Conservation (phyloP, 2,888 invertebrate species). For the Mesorhabditis sp. region DNA sequence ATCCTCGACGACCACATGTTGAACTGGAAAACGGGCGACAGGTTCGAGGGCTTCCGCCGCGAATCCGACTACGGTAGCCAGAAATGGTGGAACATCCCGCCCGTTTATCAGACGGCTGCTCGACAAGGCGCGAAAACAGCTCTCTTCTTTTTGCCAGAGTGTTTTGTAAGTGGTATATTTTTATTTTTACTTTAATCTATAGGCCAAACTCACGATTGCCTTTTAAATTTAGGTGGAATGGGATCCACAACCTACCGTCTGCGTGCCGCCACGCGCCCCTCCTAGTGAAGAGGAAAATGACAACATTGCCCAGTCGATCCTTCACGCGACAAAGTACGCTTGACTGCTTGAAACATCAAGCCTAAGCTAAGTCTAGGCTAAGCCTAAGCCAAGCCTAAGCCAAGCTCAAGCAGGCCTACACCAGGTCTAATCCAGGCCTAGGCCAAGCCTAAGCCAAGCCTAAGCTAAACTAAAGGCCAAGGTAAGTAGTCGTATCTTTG, state of each 20-base stretch:
- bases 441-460: not conserved
- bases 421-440: not conserved
- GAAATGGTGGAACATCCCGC: conserved; percentile 29
- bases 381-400: not conserved
- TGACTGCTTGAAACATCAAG: too few relatives aligned
- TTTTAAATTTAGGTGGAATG: conserved; percentile 20
- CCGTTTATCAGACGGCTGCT: conserved; percentile 32
- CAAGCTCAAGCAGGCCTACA: not conserved
- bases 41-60: conserved; percentile 32
- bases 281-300: conserved; percentile 28
- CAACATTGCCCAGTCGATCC: conserved; percentile 20
- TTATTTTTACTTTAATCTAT: not conserved
- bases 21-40: conserved; percentile 28
- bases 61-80: conserved; percentile 24
- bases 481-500: not conserved
- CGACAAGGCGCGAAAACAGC: conserved; percentile 30
- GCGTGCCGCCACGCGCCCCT: conserved; percentile 27
- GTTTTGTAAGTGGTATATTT: conserved; percentile 16
- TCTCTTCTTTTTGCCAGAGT: conserved; percentile 42
- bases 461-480: too few relatives aligned
- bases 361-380: not conserved
- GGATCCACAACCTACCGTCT: conserved; percentile 20
- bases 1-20: conserved; percentile 32
- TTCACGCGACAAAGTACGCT: conserved; percentile 31
- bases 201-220: not conserved